phyloP scores from a whole-genome alignment of 2,888 invertebrate species.

The Athetis lepigone region DNA sequence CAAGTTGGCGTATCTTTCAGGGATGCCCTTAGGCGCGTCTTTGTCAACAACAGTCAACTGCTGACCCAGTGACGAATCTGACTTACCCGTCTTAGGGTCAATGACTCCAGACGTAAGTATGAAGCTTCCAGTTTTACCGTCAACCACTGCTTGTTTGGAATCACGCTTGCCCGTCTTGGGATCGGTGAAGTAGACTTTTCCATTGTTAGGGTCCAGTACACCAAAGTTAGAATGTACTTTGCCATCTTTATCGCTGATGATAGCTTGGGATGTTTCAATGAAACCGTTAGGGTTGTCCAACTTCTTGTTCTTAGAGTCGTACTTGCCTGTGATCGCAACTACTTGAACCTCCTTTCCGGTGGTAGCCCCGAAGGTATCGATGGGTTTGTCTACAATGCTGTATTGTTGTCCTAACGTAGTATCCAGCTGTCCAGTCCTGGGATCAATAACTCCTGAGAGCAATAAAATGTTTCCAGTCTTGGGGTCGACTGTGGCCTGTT shows the following conservation, averaged over 20 bases:
- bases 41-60: conserved; percentile 87
- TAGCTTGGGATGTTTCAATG: conserved; percentile 87
- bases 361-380: conserved; percentile 80
- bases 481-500: conserved; percentile 84
- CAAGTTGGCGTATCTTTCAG: conserved; percentile 87
- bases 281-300: conserved; percentile 90
- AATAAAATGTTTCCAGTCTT: conserved; percentile 90
- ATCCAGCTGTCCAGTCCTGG: conserved; percentile 91
- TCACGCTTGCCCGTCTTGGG: conserved; percentile 91
- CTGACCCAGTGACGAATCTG: conserved; percentile 92
- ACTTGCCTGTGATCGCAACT: conserved; percentile 91
- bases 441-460: conserved; percentile 90
- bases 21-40: conserved; percentile 84
- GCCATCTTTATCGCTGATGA: conserved; percentile 93
- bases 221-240: conserved; percentile 93
- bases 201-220: conserved; percentile 91
- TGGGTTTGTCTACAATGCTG: conserved; percentile 91
- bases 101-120: conserved; percentile 91
- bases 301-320: conserved; percentile 91
- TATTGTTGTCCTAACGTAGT: conserved; percentile 91
- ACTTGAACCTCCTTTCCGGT: conserved; percentile 89
- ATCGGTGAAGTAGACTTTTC: conserved; percentile 90
- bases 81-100: conserved; percentile 92
- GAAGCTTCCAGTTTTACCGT: conserved; percentile 90
- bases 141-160: conserved; percentile 90